Base-by-base conservation (phyloP, 2,888 invertebrate genomes). In the Cloeon dipterum region DNA sequence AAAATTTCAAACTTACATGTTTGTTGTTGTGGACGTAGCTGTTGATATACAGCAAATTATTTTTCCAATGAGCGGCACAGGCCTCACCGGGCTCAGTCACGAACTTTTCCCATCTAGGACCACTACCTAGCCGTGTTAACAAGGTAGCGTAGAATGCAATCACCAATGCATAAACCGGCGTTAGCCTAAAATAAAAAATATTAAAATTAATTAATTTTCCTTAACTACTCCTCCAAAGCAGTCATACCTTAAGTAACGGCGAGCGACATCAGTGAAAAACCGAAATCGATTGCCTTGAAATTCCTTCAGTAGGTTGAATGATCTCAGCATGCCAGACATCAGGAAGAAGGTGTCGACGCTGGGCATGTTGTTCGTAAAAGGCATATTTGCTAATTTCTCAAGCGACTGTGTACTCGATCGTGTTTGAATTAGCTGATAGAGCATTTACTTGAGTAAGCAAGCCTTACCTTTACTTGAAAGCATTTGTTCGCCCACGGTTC, bases 321-420 rank as follows among this genome's bases (percentile, higher is more conserved):
- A 25, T 11, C 32, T 26, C n/a, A 39, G 33, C 2, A 39, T 36
- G 2, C 35, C 39, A n/a, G 34, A 34, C 21, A 35, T 35, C 16
- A 39, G 20, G 20, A 39, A 39, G 18, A 39, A 39, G 11, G 39
- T 33, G 14, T 37, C 37, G 21, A 40, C 36, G 25, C 34, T 39
- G 3, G 32, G 36, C 39, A 39, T 39, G 16, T 34, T 39, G 39
- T 39, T 39, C 8, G 32, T 17, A 29, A 36, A 14, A 3, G 39
- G 39, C 39, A 39, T 39, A 16, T 32, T 32, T 4, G 33, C 7
- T 19, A 35, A 32, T 10, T 36, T 26, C 7, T 18, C 13, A 5
- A 36, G 18, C 7, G 32, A 3, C 39, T 39, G 36, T 11, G 35
- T 23, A n/a, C n/a, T n/a, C n/a, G n/a, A n/a, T n/a, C n/a, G n/a